Percentiles rank a stretch among this genome's conserved stretches.
Evolutionary conservation across 2,797 vertebrate genomes (phyloP).

Genomic region (Peromyscus melanophrys): DNA sequence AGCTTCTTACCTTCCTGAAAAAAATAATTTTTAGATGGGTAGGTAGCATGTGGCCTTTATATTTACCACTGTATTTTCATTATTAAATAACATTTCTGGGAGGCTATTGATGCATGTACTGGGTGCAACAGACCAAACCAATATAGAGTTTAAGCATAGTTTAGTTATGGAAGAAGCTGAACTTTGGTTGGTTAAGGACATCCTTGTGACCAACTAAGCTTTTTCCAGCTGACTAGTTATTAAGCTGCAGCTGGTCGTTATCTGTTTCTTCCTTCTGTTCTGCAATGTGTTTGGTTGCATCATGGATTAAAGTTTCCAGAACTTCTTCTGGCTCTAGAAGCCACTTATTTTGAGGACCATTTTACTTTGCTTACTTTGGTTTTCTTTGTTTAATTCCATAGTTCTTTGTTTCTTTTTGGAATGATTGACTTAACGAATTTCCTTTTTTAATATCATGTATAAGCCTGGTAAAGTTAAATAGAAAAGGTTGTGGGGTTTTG

Average conservation of each 20-base stretch:
- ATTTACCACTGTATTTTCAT: conserved; percentile 19
- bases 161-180: neutral
- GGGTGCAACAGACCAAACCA: neutral
- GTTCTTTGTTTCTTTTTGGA: neutral
- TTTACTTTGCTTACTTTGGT: neutral
- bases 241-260: neutral
- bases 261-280: neutral
- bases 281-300: neutral
- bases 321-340: neutral
- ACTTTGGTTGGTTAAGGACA: neutral
- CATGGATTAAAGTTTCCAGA: neutral
- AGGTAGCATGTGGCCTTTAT: neutral
- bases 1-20: conserved; percentile 3
- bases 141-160: neutral
- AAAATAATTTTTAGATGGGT: conserved; percentile 12
- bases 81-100: conserved; percentile 12
- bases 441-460: neutral
- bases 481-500: conserved; percentile 37
- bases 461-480: conserved; percentile 1
- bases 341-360: neutral
- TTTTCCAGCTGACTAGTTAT: neutral
- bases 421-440: neutral
- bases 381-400: neutral
- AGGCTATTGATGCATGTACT: neutral
- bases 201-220: neutral